Evolutionary conservation across 2,113 vertebrate genomes (phyloP).

Genomic region (Paracanthobrama guichenoti): DNA sequence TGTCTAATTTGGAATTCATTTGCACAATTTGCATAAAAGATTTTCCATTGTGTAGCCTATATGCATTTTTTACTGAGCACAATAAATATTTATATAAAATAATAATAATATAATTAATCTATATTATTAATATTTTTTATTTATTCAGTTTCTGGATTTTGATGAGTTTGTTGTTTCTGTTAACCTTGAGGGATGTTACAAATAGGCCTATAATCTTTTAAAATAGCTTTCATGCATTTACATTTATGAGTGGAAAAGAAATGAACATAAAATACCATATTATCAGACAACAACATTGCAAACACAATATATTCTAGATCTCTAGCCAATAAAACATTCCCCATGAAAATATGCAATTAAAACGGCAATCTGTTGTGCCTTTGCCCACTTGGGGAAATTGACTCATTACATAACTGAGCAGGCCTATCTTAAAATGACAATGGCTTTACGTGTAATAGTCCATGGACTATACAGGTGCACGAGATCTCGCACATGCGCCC

Average conservation of each 20-base stretch:
- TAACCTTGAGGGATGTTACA: neutral
- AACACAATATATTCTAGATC: neutral
- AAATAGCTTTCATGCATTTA: neutral
- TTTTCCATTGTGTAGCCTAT: too few species aligned
- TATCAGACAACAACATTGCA: neutral
- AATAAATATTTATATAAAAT: neutral
- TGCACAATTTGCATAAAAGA: neutral
- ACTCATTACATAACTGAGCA: too few species aligned
- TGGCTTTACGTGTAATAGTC: neutral
- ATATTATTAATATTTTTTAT: neutral
- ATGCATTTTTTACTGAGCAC: neutral
- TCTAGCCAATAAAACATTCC: neutral
- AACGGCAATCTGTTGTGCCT: neutral
- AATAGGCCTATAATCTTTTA: too few species aligned
- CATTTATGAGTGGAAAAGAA: neutral
- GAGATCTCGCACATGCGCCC: conserved; percentile 21
- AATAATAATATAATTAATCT: neutral
- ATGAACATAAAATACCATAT: neutral
- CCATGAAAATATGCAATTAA: neutral
- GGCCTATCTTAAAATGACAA: too few species aligned
- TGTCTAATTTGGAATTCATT: neutral
- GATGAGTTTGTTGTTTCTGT: neutral
- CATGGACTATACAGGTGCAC: neutral
- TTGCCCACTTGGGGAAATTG: too few species aligned
- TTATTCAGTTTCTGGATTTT: neutral